Conservation (phyloP, 2,113 vertebrate species). For the Muntiacus muntjak region DNA sequence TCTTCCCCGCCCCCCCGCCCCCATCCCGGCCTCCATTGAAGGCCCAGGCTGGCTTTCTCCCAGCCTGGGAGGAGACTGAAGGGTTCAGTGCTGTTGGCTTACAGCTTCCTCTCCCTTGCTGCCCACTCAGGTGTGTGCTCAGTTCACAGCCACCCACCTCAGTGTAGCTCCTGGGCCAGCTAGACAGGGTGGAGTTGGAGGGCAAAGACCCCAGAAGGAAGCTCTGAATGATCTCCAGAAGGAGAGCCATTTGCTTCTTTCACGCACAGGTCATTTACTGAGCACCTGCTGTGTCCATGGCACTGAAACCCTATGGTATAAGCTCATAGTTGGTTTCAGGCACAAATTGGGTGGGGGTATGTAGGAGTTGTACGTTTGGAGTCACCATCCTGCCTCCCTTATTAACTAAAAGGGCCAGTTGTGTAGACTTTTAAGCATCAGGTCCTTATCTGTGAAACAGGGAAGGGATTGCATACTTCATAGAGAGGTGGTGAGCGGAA, state of each 20-base stretch:
- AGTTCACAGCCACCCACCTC: neutral
- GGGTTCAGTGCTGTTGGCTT: too few species aligned
- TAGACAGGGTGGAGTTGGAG: neutral
- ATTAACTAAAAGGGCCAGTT: neutral
- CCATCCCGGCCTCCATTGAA: rapidly evolving
- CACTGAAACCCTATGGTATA: too few species aligned
- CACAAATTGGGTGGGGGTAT: neutral
- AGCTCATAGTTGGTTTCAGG: neutral
- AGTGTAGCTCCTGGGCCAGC: neutral
- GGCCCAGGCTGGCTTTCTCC: neutral
- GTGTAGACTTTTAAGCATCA: neutral
- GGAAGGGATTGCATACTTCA: neutral
- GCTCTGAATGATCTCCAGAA: neutral
- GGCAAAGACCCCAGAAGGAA: neutral
- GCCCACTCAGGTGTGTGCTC: too few species aligned
- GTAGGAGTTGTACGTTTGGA: neutral
- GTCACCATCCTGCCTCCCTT: neutral
- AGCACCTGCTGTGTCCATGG: neutral
- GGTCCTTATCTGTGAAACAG: neutral
- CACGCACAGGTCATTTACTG: neutral
- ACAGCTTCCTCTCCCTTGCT: neutral
- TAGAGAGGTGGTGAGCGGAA: neutral
- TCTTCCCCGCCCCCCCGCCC: neutral
- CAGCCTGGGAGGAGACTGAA: neutral
- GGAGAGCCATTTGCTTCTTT: neutral